Base-by-base conservation (phyloP, 2,888 invertebrate species). In the Psylliodes chrysocephalus region DNA sequence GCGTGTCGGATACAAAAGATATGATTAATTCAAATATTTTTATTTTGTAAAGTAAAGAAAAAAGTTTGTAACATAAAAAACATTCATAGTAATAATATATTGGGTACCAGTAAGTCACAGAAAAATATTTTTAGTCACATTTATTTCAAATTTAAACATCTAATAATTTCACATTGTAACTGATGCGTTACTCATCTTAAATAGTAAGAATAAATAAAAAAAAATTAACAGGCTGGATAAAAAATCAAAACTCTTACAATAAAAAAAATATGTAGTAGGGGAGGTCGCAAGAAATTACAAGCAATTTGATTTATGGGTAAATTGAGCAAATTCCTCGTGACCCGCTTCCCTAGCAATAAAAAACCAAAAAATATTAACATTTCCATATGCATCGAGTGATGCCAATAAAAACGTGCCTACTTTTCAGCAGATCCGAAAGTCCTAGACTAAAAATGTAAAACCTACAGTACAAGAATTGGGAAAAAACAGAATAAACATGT, bases 101-200 rank as follows among this genome's bases (percentile, higher is more conserved):
- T 60, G 67, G 71, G 72, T 60, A 66, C 69, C 60, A 72, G 55
- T 70, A 64, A 74, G 69, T 71, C 67, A 69, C 70, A 66, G 66
- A 64, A 67, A 70, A 67, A 70, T 74, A 69, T 69, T 78, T 79
- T 77, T 78, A 79, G 78, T 79, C 80, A 81, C 80, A 81, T 81
- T 81, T 80, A 81, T 80, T 81, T 81, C 74, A 79, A 79, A 80
- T 81, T 80, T 80, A 80, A 79, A 81, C 80, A 80, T 79, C 80
- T 80, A 81, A 75, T 77, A 75, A 78, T 78, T 78, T 79, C 78
- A 79, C 78, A 80, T 75, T 74, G 75, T 75, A 76, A 76, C 74
- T 68, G 74, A 74, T 78, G 72, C 75, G 75, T 77, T 75, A 71
- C 72, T 33, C 60, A 69, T 30, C 72, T 75, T 74, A 73, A 73